Conservation (phyloP, 1,140 invertebrate genomes). For the Tetramorium alpestre region DNA sequence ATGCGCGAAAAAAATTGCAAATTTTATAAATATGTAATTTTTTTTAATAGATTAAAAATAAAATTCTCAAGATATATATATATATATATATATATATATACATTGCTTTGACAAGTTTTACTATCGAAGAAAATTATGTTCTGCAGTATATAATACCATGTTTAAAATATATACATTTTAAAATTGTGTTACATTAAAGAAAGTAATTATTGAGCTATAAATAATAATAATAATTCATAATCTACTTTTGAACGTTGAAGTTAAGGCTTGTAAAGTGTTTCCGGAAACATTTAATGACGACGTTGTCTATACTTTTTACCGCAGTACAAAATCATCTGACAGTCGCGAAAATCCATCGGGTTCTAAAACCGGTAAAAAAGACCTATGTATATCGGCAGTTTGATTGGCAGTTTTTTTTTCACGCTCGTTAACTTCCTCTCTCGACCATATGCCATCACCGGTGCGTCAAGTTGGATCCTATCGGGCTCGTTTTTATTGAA, state of each 20-base stretch:
- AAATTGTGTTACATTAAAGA: not conserved
- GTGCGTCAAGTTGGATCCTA: not conserved
- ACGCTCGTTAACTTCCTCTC: not conserved
- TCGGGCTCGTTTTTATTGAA: constrained; percentile 1
- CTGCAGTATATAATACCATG: not conserved
- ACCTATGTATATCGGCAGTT: not conserved
- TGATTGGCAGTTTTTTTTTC: not conserved
- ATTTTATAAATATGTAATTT: not conserved
- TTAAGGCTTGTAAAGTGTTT: not conserved
- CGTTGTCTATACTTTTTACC: not conserved
- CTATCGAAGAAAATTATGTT: not conserved
- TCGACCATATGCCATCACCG: not conserved
- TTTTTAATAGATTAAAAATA: not conserved
- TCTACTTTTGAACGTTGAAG: not conserved
- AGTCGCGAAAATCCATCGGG: not conserved
- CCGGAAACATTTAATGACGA: not conserved
- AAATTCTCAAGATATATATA: not conserved
- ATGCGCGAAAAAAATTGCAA: not conserved
- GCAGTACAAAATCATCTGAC: not conserved
- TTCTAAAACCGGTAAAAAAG: not conserved
- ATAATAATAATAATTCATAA: no score
- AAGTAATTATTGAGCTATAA: not conserved
- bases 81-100: not conserved
- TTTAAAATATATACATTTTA: not conserved
- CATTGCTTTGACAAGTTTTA: not conserved